Base-by-base conservation (phyloP, 2,797 vertebrate species). In the Sandelia bainsii region DNA sequence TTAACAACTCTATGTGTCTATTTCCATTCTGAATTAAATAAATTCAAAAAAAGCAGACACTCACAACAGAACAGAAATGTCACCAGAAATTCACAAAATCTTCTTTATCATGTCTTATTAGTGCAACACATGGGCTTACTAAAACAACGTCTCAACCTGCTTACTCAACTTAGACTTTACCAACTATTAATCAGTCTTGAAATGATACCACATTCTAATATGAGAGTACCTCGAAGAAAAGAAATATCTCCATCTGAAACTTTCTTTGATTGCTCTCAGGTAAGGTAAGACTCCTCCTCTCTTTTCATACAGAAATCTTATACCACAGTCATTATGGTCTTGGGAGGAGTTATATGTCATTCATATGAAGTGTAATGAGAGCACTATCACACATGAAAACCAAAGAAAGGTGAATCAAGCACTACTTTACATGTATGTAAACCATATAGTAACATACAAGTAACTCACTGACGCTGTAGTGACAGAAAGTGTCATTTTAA, bases 181-280 rank as follows among this genome's bases (percentile, higher is more conserved):
- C 8, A 68, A 34, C 61, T 60, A 63, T 63, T 39, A 69, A n/a
- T 19, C 53, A 11, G 50, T 40, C 25, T 48, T 52, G 49, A 70
- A 84, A 60, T 32, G 48, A 79, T 72, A 16, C 51, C 10, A 62
- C 53, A 42, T 68, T 80, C 48, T 72, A 51, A 79, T 54, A 52
- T 79, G 39, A 23, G 50, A 66, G 49, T 16, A 22, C 63, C 52
- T 72, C 54, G 75, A 70, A 80, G 74, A 81, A 73, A 64, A 72
- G 13, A 25, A 66, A 70, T 70, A 80, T 52, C 61, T 67, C 50
- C 56, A 62, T 81, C 67, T 74, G 45, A 81, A 71, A 62, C 62
- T 34, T 14, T 12, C 80, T 90, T 87, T 90, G 80, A 88, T 85
- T 8, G 8, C 9, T 14, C 39, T 40, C 39, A 40, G 39, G 39